These are phyloP conservation scores for Carposina sasakii DNA, from an alignment of 1,140 invertebrate genomes.

Conservation along the genomic window DNA sequence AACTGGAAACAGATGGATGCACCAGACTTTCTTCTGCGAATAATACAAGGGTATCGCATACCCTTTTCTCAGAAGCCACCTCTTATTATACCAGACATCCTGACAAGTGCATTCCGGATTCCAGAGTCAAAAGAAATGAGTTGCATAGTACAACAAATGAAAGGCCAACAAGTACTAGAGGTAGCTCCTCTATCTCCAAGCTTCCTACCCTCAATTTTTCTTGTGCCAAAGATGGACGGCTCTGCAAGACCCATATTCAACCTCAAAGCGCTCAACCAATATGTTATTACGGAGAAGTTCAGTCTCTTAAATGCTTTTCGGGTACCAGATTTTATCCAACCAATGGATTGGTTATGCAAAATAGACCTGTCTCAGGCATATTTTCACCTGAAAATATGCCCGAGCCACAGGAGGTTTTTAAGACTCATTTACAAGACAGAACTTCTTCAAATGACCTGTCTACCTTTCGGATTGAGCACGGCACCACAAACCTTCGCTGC, in stretches of 20 bases:
- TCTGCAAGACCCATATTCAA: slow-evolving; percentile 33
- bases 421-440: slow-evolving; percentile 18
- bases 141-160: slow-evolving; percentile 5
- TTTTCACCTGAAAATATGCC: slow-evolving; percentile 45
- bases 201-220: slow-evolving; percentile 37
- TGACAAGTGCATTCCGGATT: neutral
- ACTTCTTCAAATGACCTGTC: slow-evolving; percentile 29
- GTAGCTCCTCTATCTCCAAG: slow-evolving; percentile 15
- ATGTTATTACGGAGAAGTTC: slow-evolving; percentile 27
- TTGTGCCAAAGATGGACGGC: slow-evolving; percentile 20
- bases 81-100: neutral
- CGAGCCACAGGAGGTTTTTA: slow-evolving; percentile 20
- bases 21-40: neutral
- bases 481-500: slow-evolving; percentile 24
- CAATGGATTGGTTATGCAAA: slow-evolving; percentile 22
- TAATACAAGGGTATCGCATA: slow-evolving; percentile 1
- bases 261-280: slow-evolving; percentile 28
- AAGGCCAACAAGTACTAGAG: slow-evolving; percentile 10
- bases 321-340: slow-evolving; percentile 35
- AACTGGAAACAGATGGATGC: neutral
- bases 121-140: neutral
- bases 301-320: slow-evolving; percentile 28
- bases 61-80: neutral
- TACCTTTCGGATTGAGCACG: slow-evolving; percentile 25
- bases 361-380: slow-evolving; percentile 30